phyloP scores from a whole-genome alignment of 37 sponge, comb jelly and placozoan genomes.

The Oopsacas minuta region DNA sequence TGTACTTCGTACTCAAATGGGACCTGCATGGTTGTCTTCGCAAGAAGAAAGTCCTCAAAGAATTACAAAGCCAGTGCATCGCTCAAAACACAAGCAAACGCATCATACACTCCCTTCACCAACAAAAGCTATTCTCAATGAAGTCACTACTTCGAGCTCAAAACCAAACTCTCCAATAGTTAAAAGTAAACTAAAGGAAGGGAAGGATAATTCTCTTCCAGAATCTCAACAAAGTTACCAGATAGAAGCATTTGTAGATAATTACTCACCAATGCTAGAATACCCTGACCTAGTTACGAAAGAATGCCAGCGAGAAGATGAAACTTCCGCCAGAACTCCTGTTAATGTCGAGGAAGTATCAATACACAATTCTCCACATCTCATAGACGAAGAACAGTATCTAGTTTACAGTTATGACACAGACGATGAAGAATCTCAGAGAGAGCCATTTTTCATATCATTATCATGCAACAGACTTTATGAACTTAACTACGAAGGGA shows the following conservation, averaged over 20 bases:
- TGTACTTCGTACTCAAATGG: not conserved
- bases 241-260: not conserved
- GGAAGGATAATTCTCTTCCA: not conserved
- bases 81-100: not conserved
- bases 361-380: not conserved
- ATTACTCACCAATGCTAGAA: not conserved
- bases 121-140: not conserved
- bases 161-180: not conserved
- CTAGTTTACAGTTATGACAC: not conserved
- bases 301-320: not conserved
- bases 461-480: not conserved
- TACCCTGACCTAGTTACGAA: not conserved
- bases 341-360: not conserved
- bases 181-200: not conserved
- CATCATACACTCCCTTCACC: not conserved
- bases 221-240: conserved; percentile 6
- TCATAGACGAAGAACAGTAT: not conserved
- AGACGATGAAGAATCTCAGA: not conserved
- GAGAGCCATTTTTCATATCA: not conserved
- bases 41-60: not conserved
- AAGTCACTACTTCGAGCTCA: not conserved
- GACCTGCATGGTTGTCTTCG: not conserved
- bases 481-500: not conserved
- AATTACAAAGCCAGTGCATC: not conserved
- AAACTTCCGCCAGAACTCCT: not conserved